A percentile compares a stretch with the other conserved stretches of the same genome.
Evolutionary conservation across 1,140 invertebrate species (phyloP).

Genomic region (Bilobella aurantiaca): DNA sequence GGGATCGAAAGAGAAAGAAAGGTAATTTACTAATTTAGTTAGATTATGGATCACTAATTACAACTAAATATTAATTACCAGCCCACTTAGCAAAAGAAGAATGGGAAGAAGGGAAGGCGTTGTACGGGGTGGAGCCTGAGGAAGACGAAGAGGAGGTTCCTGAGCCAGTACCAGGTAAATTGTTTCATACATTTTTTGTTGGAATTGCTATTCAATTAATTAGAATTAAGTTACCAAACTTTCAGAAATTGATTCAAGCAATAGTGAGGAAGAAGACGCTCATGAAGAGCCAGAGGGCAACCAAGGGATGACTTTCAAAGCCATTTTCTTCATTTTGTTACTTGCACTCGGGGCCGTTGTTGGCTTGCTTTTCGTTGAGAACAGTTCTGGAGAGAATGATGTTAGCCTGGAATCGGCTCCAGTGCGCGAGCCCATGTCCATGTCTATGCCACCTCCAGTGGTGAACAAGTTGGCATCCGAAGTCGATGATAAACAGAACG

Average conservation of each 20-base stretch:
- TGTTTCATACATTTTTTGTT: neutral
- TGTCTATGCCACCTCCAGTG: neutral
- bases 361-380: conserved; percentile 22
- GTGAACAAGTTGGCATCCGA: neutral
- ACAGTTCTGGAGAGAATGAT: neutral
- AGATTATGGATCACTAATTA: neutral
- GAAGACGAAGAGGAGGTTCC: neutral
- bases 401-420: neutral
- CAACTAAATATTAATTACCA: neutral
- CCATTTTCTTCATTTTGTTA: conserved; percentile 32
- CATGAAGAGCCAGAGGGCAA: conserved; percentile 26
- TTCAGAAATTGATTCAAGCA: too few relatives aligned
- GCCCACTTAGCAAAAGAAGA: neutral
- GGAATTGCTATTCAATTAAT: neutral
- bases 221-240: conserved; percentile 11
- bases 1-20: conserved; percentile 19
- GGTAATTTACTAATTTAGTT: neutral
- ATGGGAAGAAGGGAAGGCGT: neutral
- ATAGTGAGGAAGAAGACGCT: neutral
- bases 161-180: neutral
- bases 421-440: neutral
- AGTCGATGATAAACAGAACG: neutral
- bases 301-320: conserved; percentile 36
- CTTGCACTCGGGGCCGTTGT: conserved; percentile 8
- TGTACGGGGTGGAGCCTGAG: neutral